Evolutionary conservation across 2,113 vertebrate species (phyloP).

Genomic region (Neogobius melanostomus): DNA sequence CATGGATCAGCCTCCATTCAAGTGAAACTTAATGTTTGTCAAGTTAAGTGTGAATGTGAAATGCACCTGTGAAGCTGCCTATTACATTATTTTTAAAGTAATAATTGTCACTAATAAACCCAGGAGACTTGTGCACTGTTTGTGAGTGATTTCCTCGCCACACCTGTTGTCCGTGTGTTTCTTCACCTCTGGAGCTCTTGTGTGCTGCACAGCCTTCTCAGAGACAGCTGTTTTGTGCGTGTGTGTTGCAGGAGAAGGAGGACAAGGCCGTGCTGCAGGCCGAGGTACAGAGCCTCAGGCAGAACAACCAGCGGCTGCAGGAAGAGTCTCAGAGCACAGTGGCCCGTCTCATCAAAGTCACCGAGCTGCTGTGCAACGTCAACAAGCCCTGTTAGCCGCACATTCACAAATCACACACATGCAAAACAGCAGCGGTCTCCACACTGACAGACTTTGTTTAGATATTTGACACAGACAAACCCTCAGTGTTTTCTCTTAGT

Average conservation of each 20-base stretch:
- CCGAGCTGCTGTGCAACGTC: conserved; percentile 83
- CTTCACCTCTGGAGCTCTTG: conserved; percentile 50
- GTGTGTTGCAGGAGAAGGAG: conserved; percentile 86
- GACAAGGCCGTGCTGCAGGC: conserved; percentile 88
- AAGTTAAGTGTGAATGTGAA: conserved; percentile 7
- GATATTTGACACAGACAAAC: conserved; percentile 25
- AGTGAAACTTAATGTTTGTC: conserved; percentile 18
- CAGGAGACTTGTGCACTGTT: conserved; percentile 28
- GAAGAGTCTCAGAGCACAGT: conserved; percentile 85
- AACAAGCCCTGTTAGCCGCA: conserved; percentile 77
- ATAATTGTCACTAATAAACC: conserved; percentile 15
- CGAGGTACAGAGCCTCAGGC: conserved; percentile 86
- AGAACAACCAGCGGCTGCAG: conserved; percentile 86
- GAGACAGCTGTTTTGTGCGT: conserved; percentile 74
- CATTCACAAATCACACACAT: conserved; percentile 33
- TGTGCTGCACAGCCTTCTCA: conserved; percentile 69
- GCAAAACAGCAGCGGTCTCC: conserved; percentile 29
- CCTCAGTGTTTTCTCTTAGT: conserved; percentile 36
- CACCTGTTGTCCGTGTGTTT: conserved; percentile 40
- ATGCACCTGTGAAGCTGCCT: conserved; percentile 6
- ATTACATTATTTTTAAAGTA: conserved; percentile 7
- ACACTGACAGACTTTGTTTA: conserved; percentile 23
- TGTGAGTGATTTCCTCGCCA: conserved; percentile 25
- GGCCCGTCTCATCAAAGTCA: conserved; percentile 85
- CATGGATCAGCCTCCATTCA: conserved; percentile 3